Evolutionary conservation across 92 coral and sea anemone species (phyloP).

Genomic region (Desmophyllum pertusum): DNA sequence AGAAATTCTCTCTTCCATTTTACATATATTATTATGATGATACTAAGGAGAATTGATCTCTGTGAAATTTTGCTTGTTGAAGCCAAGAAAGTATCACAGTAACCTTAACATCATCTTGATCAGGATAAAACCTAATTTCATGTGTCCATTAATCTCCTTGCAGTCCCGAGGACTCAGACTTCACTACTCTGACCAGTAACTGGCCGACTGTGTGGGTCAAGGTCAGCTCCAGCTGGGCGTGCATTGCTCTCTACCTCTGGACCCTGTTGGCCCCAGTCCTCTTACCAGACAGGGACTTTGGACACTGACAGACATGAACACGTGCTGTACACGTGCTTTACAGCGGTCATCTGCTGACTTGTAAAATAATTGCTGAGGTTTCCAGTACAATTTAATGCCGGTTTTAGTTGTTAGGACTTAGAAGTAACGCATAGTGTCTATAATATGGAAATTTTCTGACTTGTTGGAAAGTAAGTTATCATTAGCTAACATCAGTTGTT

Average conservation of each 20-base stretch:
- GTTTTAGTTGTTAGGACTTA: not conserved
- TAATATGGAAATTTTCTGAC: not conserved
- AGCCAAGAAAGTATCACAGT: not conserved
- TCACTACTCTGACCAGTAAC: conserved; percentile 92
- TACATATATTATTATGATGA: not conserved
- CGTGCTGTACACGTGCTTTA: too few relatives aligned
- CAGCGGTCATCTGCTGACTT: not conserved
- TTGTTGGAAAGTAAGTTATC: not conserved
- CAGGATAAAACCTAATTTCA: not conserved
- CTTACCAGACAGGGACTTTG: conserved; percentile 91
- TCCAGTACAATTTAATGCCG: not conserved
- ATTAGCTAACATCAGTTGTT: not conserved
- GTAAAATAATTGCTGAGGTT: not conserved
- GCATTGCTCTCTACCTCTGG: conserved; percentile 90
- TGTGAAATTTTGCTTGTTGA: too few relatives aligned
- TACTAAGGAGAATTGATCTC: not conserved
- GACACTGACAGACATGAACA: conserved; percentile 19
- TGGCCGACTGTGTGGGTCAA: conserved; percentile 99
- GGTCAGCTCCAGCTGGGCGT: conserved; percentile 96
- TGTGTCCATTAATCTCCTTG: not conserved
- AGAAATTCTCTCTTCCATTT: too few relatives aligned
- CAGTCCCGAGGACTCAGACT: conserved; percentile 78
- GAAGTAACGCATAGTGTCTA: not conserved
- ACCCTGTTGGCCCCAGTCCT: conserved; percentile 90
- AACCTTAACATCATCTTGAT: not conserved